A percentile compares a stretch with the other conserved stretches of the same genome.
phyloP scores from a whole-genome alignment of 2,888 invertebrate species.

The Drosophila neotestacea region DNA sequence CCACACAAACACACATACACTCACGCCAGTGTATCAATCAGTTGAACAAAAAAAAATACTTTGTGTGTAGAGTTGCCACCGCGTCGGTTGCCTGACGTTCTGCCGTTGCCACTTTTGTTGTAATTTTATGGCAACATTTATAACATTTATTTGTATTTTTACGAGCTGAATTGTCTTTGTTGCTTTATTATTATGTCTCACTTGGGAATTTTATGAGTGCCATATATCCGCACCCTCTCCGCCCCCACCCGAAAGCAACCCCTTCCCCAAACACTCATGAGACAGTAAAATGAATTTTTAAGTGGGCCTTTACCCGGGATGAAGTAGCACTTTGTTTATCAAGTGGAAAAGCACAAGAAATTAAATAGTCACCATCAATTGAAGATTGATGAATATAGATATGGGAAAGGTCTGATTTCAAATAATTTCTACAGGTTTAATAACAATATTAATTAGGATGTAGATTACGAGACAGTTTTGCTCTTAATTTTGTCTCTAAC shows the following conservation, averaged over 20 bases:
- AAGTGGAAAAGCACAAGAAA: constrained; percentile 26
- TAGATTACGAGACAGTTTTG: neutral
- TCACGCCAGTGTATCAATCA: constrained; percentile 65
- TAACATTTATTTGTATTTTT: constrained; percentile 80
- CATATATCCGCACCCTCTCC: neutral
- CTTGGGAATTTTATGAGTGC: constrained; percentile 65
- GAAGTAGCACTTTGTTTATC: constrained; percentile 19
- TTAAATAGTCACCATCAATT: constrained; percentile 42
- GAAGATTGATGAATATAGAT: constrained; percentile 6
- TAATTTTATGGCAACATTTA: constrained; percentile 78
- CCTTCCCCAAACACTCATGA: constrained; percentile 4
- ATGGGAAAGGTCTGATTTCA: neutral
- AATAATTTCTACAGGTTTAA: neutral
- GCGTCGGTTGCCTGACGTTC: constrained; percentile 10
- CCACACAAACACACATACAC: constrained; percentile 13
- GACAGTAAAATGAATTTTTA: constrained; percentile 57
- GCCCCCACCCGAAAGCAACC: no score
- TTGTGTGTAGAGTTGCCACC: constrained; percentile 48
- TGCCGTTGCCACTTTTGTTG: constrained; percentile 53
- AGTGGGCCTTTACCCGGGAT: constrained; percentile 30
- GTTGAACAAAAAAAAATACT: constrained; percentile 43
- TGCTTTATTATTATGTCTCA: constrained; percentile 78
- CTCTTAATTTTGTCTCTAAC: neutral
- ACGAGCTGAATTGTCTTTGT: constrained; percentile 77
- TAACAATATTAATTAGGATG: neutral